Evolutionary conservation across 1,140 invertebrate species (phyloP), one percentile per base, ranked within the genome.

Genomic region (Adelges cooleyi): DNA sequence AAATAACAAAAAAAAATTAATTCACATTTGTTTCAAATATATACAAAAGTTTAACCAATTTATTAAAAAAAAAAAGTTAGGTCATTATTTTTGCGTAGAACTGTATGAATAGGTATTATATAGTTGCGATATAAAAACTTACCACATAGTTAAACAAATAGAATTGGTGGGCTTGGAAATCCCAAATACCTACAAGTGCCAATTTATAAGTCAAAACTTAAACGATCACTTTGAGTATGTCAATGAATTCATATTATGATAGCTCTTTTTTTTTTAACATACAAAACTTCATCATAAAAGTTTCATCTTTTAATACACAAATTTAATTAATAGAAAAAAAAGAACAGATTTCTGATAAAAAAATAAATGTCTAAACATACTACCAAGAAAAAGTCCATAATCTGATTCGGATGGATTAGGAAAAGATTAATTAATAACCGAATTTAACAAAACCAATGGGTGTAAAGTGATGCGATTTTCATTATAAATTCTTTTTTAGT

Each of bases 401-500:
- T 62, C 27, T 20, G 56, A 9, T 48, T 48, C 23, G 10, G 46
- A 48, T 62, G 25, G 42, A 62, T 62, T 25, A 42, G 44, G 42
- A 46, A 44, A 44, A 15, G 44, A 62, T 62, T 46, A 62, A 62
- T 46, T 33, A 22, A 62, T 62, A 48, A 48, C 42, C 56, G 20
- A 48, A 62, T 62, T 20, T 62, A 62, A 48, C 42, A 46, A 46
- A 46, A 62, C 25, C 22, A 56, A 27, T 11, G n/a, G n/a, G 20
- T 46, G n/a, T 25, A 18, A 62, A 27, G 25, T 62, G 6, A 44
- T 48, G 42, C 42, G 42, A 62, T 48, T 46, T 46, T 20, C 25
- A 18, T 18, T 1, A 10, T 20, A 13, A 2, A 53, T 51, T 62
- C 20, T 27, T 42, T 6, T 27, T 71, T 82, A 88, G 79, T 98